A percentile compares a stretch with the other conserved stretches of the same genome.
phyloP scores from a whole-genome alignment of 1,140 invertebrate genomes.

The Olivierus martensii region DNA sequence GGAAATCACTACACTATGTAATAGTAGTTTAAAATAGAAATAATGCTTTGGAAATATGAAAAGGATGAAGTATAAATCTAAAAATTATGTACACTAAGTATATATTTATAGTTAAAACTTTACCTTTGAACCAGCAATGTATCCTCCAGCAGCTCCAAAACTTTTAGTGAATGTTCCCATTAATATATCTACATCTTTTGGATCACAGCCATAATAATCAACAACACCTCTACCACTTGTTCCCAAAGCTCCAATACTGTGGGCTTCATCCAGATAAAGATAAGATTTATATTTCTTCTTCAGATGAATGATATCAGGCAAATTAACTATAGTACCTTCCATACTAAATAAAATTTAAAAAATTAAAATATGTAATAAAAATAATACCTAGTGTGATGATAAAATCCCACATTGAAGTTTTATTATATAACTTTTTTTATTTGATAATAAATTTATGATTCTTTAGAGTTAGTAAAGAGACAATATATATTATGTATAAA shows the following conservation, averaged over 20 bases:
- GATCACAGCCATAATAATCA: slow-evolving; percentile 68
- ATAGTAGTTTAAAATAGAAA: too few relatives aligned
- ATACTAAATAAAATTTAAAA: slow-evolving; percentile 46
- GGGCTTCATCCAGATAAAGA: slow-evolving; percentile 88
- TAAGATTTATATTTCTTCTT: slow-evolving; percentile 95
- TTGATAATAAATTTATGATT: too few relatives aligned
- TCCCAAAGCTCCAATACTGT: slow-evolving; percentile 90
- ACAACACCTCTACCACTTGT: slow-evolving; percentile 70
- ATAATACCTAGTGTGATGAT: too few relatives aligned
- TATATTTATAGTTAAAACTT: background rate
- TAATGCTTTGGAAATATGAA: too few relatives aligned
- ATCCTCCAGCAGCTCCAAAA: slow-evolving; percentile 92
- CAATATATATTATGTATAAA: too few relatives aligned
- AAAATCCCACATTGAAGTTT: too few relatives aligned
- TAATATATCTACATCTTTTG: slow-evolving; percentile 81
- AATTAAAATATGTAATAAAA: too few relatives aligned
- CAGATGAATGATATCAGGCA: slow-evolving; percentile 74
- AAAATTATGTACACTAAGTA: too few relatives aligned
- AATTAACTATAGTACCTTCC: slow-evolving; percentile 88
- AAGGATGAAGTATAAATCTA: too few relatives aligned
- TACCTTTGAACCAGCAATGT: slow-evolving; percentile 46
- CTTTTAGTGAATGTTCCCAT: slow-evolving; percentile 96
- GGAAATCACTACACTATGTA: too few relatives aligned
- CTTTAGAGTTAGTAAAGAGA: too few relatives aligned
- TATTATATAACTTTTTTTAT: too few relatives aligned